Evolutionary conservation across 2,113 vertebrate genomes (phyloP).

Genomic region (Hoplias malabaricus): DNA sequence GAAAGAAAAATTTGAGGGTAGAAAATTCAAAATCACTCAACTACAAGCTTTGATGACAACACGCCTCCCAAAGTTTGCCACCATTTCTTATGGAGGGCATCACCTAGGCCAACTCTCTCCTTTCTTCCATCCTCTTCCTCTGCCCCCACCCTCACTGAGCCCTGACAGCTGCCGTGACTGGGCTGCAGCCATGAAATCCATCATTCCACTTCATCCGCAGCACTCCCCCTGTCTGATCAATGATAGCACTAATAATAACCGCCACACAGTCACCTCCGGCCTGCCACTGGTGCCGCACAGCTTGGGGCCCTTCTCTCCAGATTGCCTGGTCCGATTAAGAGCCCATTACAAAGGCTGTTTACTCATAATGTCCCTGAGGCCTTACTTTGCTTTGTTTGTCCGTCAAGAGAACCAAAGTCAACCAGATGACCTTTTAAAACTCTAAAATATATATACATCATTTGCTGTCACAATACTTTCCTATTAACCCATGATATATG

Average conservation of each 20-base stretch:
- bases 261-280: slow-evolving; percentile 71
- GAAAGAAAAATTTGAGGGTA: slow-evolving; percentile 1
- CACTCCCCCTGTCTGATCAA: slow-evolving; percentile 71
- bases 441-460: slow-evolving; percentile 18
- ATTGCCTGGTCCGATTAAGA: slow-evolving; percentile 75
- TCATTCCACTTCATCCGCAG: slow-evolving; percentile 66
- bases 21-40: background rate
- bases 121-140: background rate
- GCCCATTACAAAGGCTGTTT: slow-evolving; percentile 76
- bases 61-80: slow-evolving; percentile 11
- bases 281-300: slow-evolving; percentile 64
- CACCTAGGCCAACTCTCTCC: background rate
- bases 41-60: background rate
- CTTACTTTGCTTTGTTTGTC: slow-evolving; percentile 69
- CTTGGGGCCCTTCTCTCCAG: slow-evolving; percentile 70
- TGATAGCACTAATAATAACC: slow-evolving; percentile 80
- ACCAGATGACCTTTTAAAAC: slow-evolving; percentile 61
- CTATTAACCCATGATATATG: background rate
- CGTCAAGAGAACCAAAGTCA: slow-evolving; percentile 60
- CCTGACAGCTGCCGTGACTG: slow-evolving; percentile 57
- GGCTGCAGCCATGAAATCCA: slow-evolving; percentile 65
- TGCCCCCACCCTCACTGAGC: slow-evolving; percentile 34
- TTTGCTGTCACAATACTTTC: background rate
- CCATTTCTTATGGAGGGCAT: slow-evolving; percentile 1
- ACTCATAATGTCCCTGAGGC: slow-evolving; percentile 68